Conservation (phyloP, 2,888 invertebrate genomes). For the Tetragonisca angustula region DNA sequence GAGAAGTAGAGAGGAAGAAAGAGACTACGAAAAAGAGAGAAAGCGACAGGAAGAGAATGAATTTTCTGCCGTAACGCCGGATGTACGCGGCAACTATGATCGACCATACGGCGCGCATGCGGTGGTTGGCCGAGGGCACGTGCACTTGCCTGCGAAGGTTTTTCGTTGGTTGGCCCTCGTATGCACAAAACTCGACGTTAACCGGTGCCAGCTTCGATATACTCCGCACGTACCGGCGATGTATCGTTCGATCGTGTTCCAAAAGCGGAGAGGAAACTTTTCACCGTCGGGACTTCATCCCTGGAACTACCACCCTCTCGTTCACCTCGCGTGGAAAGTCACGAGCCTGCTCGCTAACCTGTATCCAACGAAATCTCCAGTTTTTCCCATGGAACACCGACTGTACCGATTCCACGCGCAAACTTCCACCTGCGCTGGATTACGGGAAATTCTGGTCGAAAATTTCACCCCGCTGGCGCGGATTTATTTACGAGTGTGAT, state of each 20-base stretch:
- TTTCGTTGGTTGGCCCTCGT: slow-evolving; percentile 56
- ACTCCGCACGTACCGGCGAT: slow-evolving; percentile 74
- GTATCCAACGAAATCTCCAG: slow-evolving; percentile 57
- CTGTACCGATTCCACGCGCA: slow-evolving; percentile 23
- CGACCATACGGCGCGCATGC: slow-evolving; percentile 36
- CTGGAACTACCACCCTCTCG: slow-evolving; percentile 10
- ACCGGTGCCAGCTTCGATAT: slow-evolving; percentile 71
- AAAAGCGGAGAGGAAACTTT: slow-evolving; percentile 72
- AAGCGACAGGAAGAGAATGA: slow-evolving; percentile 24
- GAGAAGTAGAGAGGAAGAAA: background rate
- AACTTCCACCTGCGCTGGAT: slow-evolving; percentile 40
- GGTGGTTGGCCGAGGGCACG: slow-evolving; percentile 34
- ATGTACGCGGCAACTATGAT: background rate
- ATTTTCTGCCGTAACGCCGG: slow-evolving; percentile 10
- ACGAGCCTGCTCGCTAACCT: slow-evolving; percentile 43
- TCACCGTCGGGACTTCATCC: slow-evolving; percentile 62
- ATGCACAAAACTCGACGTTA: slow-evolving; percentile 72
- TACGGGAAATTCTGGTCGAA: slow-evolving; percentile 44
- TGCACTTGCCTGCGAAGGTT: slow-evolving; percentile 51
- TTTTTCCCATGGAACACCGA: slow-evolving; percentile 43
- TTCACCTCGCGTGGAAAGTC: slow-evolving; percentile 41
- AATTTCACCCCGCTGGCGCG: background rate
- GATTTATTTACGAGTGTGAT: background rate
- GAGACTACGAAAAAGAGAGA: background rate
- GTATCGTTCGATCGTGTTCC: slow-evolving; percentile 77